These are phyloP conservation scores for Alligator mississippiensis DNA, from an alignment of 2,113 vertebrate species.

Conservation along the genomic window DNA sequence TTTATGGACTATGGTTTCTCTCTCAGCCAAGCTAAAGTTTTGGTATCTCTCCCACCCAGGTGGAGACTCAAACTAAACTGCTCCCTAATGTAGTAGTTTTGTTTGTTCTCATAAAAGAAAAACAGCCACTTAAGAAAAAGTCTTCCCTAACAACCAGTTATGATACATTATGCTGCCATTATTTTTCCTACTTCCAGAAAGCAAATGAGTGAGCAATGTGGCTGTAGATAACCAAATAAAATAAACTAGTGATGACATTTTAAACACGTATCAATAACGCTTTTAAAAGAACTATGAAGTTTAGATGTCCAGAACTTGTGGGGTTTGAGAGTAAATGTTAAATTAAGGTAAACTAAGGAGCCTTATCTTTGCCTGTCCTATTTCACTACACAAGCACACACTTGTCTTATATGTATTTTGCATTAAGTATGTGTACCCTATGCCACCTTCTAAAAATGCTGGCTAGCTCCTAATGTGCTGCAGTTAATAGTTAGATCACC, in stretches of 20 bases:
- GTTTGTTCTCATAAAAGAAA: slow-evolving; percentile 27
- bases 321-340: not conserved
- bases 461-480: not conserved
- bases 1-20: slow-evolving; percentile 10
- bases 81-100: not conserved
- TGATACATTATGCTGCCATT: not conserved
- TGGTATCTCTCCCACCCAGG: not conserved
- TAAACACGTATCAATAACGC: not conserved
- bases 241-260: not conserved
- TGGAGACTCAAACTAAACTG: not conserved
- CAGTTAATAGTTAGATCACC: too few species aligned
- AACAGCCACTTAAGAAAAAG: not conserved
- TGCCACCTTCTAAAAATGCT: not conserved
- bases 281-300: not conserved
- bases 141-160: not conserved
- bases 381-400: not conserved
- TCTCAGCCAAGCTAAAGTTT: not conserved
- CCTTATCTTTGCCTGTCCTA: not conserved
- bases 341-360: not conserved
- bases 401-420: too few species aligned
- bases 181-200: slow-evolving; percentile 13
- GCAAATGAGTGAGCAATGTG: not conserved
- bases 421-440: not conserved
- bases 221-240: not conserved
- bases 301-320: not conserved